Evolutionary conservation across 1,140 invertebrate species (phyloP), one percentile per base, ranked within the genome.

Genomic region (Panulirus ornatus): DNA sequence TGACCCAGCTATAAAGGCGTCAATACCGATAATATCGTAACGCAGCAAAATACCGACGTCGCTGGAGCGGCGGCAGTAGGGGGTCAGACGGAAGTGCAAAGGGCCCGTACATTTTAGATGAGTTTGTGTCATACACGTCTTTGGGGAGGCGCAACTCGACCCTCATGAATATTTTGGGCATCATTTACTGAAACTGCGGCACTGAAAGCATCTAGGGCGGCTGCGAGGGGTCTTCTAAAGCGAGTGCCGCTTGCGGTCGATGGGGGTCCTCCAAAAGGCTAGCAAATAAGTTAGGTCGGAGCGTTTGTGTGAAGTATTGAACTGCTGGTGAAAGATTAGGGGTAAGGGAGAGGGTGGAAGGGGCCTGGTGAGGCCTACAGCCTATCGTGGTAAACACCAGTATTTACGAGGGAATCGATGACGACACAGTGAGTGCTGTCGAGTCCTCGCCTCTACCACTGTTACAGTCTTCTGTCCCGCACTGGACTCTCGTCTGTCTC

Each of bases 81-180:
- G 51, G 54, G 30, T 14, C 0, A 2, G 2, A 36, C 0, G 11
- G 1, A 27, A 34, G 58, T 36, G 54, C 51, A 36, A 66, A 36
- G 38, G 54, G 27, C 44, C 54, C 54, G 79, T 66, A 66, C 79
- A 83, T 83, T 47, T 66, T 83, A 42, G 79, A 83, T 63, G 54
- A 66, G 51, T 16, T n/a, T 58, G 78, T 83, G 79, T 66, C 54
- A 81, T 81, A 81, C 79, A 83, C 8, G 79, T 83, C 79, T 81
- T 83, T 63, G 11, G 79, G 79, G 79, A 83, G 54, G 54, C n/a
- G 51, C 78, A 22, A 63, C 34, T 66, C 79, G 8, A 36, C 79
- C 3, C 79, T 58, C 54, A 83, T 83, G 79, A 83, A 83, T 83
- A 83, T 66, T 83, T 83, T 36, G 36, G 58, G 51, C 51, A 54